These are phyloP conservation scores for Falco novaeseelandiae DNA, from an alignment of 2,797 vertebrate genomes.

Conservation along the genomic window DNA sequence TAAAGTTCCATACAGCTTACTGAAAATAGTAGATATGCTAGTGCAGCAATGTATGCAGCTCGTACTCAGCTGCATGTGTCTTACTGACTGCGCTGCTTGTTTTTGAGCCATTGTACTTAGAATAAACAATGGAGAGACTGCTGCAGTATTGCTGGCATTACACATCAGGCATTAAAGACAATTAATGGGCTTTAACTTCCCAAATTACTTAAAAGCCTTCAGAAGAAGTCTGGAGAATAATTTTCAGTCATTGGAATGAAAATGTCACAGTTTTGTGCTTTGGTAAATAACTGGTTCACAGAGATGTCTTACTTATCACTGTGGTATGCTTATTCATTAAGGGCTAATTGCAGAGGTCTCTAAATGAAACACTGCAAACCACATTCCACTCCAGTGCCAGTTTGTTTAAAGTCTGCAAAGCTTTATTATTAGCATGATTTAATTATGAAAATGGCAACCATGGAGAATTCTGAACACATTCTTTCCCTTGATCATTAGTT, in stretches of 20 bases:
- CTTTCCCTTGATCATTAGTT: slow-evolving; percentile 95
- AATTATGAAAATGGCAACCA: slow-evolving; percentile 98
- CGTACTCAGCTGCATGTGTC: neutral
- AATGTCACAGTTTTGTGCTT: slow-evolving; percentile 77
- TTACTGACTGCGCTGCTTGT: slow-evolving; percentile 13
- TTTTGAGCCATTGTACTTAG: slow-evolving; percentile 25
- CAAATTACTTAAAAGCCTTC: slow-evolving; percentile 81
- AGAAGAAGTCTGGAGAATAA: slow-evolving; percentile 72
- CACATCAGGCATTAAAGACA: slow-evolving; percentile 65
- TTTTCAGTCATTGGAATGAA: slow-evolving; percentile 78
- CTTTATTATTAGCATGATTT: slow-evolving; percentile 97
- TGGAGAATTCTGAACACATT: slow-evolving; percentile 94
- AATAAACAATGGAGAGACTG: neutral
- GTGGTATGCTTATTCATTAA: slow-evolving; percentile 82
- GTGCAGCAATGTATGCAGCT: neutral
- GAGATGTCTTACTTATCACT: slow-evolving; percentile 81
- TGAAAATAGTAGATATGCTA: neutral
- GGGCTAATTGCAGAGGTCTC: slow-evolving; percentile 87
- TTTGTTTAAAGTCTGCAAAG: slow-evolving; percentile 95
- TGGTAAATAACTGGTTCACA: slow-evolving; percentile 76
- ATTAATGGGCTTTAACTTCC: slow-evolving; percentile 76
- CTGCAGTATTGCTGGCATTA: slow-evolving; percentile 24
- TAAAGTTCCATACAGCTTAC: neutral
- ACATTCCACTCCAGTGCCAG: slow-evolving; percentile 83
- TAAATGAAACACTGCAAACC: slow-evolving; percentile 85